Conservation (phyloP, 2,113 vertebrate species). For the Boleophthalmus pectinirostris region DNA sequence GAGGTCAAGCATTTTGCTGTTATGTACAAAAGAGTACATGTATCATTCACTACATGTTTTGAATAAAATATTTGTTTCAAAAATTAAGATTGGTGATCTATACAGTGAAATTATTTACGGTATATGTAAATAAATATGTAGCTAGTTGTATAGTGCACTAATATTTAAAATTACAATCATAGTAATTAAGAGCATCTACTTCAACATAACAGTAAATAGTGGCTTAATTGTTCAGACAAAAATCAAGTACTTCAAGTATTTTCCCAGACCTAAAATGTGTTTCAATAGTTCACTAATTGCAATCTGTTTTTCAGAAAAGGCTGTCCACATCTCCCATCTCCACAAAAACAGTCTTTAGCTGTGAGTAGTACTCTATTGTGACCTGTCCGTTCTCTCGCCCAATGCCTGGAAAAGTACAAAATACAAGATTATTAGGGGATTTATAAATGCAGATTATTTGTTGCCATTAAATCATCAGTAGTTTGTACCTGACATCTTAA, state of each 20-base stretch:
- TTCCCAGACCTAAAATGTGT: constrained; percentile 1
- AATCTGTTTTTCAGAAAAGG: constrained; percentile 75
- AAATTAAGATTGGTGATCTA: neutral
- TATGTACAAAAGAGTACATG: neutral
- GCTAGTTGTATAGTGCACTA: neutral
- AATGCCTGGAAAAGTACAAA: constrained; percentile 80
- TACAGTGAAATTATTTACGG: neutral
- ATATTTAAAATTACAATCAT: neutral
- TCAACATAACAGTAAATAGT: neutral
- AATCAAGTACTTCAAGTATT: neutral
- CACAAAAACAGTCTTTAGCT: constrained; percentile 93
- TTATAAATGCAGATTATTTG: neutral
- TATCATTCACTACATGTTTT: neutral
- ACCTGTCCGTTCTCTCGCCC: constrained; percentile 93
- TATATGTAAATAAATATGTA: neutral
- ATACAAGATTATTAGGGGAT: neutral
- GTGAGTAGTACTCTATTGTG: constrained; percentile 89
- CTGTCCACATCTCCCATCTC: constrained; percentile 95
- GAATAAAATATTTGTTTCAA: constrained; percentile 37
- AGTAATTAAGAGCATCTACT: neutral
- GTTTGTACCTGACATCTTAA: constrained; percentile 90
- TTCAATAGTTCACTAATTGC: constrained; percentile 3
- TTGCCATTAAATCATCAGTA: neutral
- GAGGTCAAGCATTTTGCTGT: neutral
- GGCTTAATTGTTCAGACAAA: neutral